A percentile compares a stretch with the other conserved stretches of the same genome.
Conservation (phyloP, 2,797 vertebrate species). For the Chlorospingus flavigularis region DNA sequence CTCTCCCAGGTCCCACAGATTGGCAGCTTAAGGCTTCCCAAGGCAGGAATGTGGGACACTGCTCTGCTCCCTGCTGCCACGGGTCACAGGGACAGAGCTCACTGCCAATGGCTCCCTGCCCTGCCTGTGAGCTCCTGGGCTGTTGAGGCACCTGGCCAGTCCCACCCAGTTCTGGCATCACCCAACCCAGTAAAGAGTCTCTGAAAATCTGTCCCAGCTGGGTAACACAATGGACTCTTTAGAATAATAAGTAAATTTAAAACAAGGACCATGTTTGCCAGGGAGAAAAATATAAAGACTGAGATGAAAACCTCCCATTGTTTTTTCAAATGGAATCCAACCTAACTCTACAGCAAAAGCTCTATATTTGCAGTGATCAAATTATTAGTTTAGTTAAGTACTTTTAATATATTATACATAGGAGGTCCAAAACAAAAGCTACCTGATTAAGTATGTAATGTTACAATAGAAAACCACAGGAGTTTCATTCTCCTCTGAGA, state of each 20-base stretch:
- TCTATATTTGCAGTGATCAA: not conserved
- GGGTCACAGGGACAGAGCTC: not conserved
- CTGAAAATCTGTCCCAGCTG: not conserved
- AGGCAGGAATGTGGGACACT: not conserved
- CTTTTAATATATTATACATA: accelerated
- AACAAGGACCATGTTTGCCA: not conserved
- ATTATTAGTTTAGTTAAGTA: not conserved
- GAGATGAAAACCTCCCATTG: not conserved
- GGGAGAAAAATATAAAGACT: not conserved
- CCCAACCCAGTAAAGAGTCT: accelerated
- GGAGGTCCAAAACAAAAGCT: not conserved
- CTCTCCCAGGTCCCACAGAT: accelerated
- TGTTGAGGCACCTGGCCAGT: accelerated
- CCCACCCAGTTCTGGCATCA: not conserved
- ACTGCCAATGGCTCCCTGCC: accelerated
- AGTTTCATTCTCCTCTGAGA: not conserved
- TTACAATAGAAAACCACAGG: not conserved
- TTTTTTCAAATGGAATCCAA: not conserved
- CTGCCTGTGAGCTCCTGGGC: not conserved
- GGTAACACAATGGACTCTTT: not conserved
- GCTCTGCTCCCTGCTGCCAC: not conserved
- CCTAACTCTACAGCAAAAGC: not conserved
- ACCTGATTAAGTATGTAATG: not conserved
- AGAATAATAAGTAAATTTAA: not conserved
- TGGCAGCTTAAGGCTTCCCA: not conserved